Evolutionary conservation across 2,888 invertebrate species (phyloP), one percentile per base, ranked within the genome.

Genomic region (Balanococcus diminutus): DNA sequence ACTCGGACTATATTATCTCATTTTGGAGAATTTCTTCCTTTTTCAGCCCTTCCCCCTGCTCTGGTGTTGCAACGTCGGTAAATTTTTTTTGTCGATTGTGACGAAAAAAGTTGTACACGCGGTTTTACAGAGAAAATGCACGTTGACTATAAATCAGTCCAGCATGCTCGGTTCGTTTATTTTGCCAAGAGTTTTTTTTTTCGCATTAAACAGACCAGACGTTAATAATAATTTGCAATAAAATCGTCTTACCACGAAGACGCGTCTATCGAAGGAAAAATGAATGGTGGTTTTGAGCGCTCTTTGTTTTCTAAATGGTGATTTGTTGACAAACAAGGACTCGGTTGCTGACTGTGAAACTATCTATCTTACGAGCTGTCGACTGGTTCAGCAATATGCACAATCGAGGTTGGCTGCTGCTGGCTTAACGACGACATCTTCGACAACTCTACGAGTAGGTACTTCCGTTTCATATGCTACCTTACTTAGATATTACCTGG

Each of bases 321-420:
- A 25, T 67, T 67, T 67, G 61, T 67, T 67, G 61, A 67, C 61
- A 67, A 67, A 67, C 61, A 67, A 67, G 61, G 61, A 67, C 61
- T 67, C 28, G 61, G 28, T 67, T 67, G 28, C 61, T 8, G 28
- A 67, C 61, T 67, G 5, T 1, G 28, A 67, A 67, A 67, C 61
- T 67, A 67, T 67, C 61, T 25, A 14, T 67, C 61, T 67, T 67
- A 22, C 28, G 61, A 67, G 9, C 61, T 67, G 61, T 67, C 61
- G 11, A 67, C 61, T 67, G 28, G 61, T 67, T 67, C 61, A n/a
- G 61, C 61, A 11, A 67, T 8, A n/a, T 67, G 11, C n/a, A 16
- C n/a, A 3, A 36, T 36, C 4, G 8, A 36, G 8, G 36, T 6
- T 36, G 36, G 36, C 8, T 36, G 8, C 4, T 36, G 42, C n/a